Conservation (phyloP, 2,113 vertebrate species). For the Xiphorhynchus elegans region DNA sequence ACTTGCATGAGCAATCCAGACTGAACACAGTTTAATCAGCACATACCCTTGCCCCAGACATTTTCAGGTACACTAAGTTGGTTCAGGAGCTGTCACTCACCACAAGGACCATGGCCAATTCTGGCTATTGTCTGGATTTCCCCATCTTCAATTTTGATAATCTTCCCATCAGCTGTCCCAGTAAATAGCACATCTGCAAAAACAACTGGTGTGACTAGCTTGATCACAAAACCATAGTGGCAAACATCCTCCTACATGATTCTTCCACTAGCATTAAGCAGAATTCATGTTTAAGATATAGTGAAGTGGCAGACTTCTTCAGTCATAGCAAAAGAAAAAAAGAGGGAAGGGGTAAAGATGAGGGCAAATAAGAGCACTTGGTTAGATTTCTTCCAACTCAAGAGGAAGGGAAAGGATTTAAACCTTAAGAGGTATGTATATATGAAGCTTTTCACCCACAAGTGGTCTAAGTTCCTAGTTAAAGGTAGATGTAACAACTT, state of each 20-base stretch:
- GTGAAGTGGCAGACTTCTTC: not conserved
- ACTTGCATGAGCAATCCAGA: not conserved
- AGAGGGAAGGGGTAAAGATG: not conserved
- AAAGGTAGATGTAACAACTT: not conserved
- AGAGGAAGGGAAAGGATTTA: not conserved
- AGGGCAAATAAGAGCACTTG: not conserved
- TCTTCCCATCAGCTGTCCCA: slow-evolving; percentile 92
- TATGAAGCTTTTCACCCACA: not conserved
- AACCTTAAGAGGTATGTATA: not conserved
- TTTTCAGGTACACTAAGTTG: not conserved
- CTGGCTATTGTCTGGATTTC: slow-evolving; percentile 82
- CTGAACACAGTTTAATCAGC: not conserved
- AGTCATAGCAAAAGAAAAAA: not conserved
- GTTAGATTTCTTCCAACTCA: not conserved
- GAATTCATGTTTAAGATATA: not conserved
- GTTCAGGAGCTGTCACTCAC: slow-evolving; percentile 74
- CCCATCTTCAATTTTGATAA: slow-evolving; percentile 88
- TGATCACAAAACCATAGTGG: not conserved
- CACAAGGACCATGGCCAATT: slow-evolving; percentile 87
- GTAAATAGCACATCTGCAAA: slow-evolving; percentile 88
- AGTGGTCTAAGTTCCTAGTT: not conserved
- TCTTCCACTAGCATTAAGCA: not conserved
- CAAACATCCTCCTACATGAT: not conserved
- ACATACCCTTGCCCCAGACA: not conserved
- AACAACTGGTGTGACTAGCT: not conserved